These are phyloP conservation scores for Dicyrtomina minuta DNA, from an alignment of 2,888 invertebrate genomes.

Conservation along the genomic window DNA sequence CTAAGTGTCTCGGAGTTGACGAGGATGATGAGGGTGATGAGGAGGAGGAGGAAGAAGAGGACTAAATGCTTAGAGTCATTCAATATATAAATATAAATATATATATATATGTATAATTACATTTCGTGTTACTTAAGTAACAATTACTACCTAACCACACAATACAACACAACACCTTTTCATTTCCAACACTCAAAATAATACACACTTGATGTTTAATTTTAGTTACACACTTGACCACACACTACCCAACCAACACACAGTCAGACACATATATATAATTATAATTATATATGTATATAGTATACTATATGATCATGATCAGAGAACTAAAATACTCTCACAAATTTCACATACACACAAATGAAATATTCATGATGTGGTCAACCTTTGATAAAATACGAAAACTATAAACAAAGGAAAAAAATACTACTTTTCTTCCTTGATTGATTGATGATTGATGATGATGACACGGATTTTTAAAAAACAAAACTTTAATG, in stretches of 20 bases:
- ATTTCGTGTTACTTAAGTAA: not conserved
- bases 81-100: not conserved
- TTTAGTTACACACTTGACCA: too few relatives aligned
- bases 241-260: too few relatives aligned
- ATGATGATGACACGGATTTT: slow-evolving; percentile 13
- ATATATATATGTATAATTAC: not conserved
- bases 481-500: not conserved
- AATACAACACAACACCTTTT: too few relatives aligned
- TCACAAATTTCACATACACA: not conserved
- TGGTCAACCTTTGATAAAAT: too few relatives aligned
- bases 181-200: not conserved
- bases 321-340: not conserved
- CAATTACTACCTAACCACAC: not conserved
- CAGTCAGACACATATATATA: too few relatives aligned
- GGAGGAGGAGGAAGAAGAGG: slow-evolving; percentile 49
- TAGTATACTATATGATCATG: too few relatives aligned
- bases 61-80: slow-evolving; percentile 27
- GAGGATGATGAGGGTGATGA: slow-evolving; percentile 64
- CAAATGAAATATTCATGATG: too few relatives aligned
- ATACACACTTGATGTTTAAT: too few relatives aligned
- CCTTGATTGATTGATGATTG: slow-evolving; percentile 2
- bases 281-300: too few relatives aligned
- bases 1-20: slow-evolving; percentile 80
- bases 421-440: not conserved
- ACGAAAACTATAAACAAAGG: too few relatives aligned